These are phyloP conservation scores for Neomorphus geoffroyi DNA, from an alignment of 2,797 vertebrate species.

Conservation along the genomic window DNA sequence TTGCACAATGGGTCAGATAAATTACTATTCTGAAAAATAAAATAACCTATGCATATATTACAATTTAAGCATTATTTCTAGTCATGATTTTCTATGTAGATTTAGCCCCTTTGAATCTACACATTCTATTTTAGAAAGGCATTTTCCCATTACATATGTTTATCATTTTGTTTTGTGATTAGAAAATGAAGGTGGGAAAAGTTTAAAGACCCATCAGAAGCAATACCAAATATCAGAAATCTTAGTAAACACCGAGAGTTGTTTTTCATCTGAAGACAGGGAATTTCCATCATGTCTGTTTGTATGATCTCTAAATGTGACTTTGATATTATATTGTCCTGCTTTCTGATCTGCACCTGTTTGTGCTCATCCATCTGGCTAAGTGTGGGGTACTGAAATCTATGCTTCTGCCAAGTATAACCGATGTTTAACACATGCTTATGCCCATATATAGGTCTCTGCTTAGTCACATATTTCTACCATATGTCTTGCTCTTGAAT, in stretches of 20 bases:
- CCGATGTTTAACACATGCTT: background rate
- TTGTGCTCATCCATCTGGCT: background rate
- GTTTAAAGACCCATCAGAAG: background rate
- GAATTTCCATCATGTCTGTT: background rate
- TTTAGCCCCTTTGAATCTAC: background rate
- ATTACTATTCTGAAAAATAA: background rate
- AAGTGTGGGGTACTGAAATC: background rate
- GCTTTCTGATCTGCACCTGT: background rate
- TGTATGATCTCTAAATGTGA: background rate
- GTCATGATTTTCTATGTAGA: background rate
- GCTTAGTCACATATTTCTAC: slow-evolving; percentile 39
- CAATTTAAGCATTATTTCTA: background rate
- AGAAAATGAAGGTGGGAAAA: background rate
- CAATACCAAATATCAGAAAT: background rate
- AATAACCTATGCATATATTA: background rate
- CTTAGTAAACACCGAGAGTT: background rate
- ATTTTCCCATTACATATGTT: background rate
- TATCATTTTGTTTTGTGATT: background rate
- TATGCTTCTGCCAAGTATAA: background rate
- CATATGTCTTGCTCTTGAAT: background rate
- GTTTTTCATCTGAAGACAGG: background rate
- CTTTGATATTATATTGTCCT: background rate
- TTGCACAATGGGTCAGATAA: background rate
- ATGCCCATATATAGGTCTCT: background rate
- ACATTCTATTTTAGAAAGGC: background rate